Percentiles rank a stretch among this genome's conserved stretches.
These are phyloP conservation scores for Gambusia affinis DNA, from an alignment of 2,113 vertebrate genomes.

Conservation along the genomic window DNA sequence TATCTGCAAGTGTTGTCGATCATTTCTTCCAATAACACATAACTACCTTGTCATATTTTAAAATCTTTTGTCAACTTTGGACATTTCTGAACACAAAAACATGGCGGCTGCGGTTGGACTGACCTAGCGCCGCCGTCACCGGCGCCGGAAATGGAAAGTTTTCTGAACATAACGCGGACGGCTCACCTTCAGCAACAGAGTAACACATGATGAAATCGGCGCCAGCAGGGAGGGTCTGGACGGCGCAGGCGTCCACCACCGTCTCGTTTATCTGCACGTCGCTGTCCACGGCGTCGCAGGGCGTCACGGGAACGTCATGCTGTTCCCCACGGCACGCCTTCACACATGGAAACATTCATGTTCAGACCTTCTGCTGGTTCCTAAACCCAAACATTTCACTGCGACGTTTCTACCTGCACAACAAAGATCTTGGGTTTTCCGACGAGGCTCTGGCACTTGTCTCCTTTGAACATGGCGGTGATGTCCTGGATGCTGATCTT, in stretches of 20 bases:
- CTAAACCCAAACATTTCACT: background rate
- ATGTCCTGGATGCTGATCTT: constrained; percentile 85
- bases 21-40: too few species aligned
- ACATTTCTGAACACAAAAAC: too few species aligned
- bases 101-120: too few species aligned
- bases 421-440: constrained; percentile 98
- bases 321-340: constrained; percentile 92
- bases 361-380: background rate
- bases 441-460: constrained; percentile 87
- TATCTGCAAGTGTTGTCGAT: too few species aligned
- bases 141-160: too few species aligned
- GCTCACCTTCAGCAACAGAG: constrained; percentile 93
- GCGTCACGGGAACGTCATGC: constrained; percentile 84
- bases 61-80: too few species aligned
- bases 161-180: background rate
- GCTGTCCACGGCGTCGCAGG: constrained; percentile 79
- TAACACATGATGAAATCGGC: constrained; percentile 98
- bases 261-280: constrained; percentile 65
- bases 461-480: constrained; percentile 87
- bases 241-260: constrained; percentile 84
- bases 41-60: too few species aligned
- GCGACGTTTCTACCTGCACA: constrained; percentile 84
- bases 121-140: too few species aligned
- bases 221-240: constrained; percentile 89
- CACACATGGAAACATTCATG: background rate